Evolutionary conservation across 2,113 vertebrate genomes (phyloP).

Genomic region (Cygnus atratus): DNA sequence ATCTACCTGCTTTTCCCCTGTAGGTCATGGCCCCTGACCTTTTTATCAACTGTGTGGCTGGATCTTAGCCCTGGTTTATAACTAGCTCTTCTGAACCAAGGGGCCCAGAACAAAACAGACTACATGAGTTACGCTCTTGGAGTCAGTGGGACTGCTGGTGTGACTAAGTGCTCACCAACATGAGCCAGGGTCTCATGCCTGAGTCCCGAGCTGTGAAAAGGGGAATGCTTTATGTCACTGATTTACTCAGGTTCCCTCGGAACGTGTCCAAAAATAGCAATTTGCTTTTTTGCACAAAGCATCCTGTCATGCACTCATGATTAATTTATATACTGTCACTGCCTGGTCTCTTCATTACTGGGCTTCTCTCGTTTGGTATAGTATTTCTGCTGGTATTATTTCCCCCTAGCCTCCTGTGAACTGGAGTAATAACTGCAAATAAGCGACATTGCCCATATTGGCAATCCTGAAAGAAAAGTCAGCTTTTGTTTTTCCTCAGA

Average conservation of each 20-base stretch:
- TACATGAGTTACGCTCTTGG: background rate
- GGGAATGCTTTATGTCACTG: slow-evolving; percentile 52
- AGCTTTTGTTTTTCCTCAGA: background rate
- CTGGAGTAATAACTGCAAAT: background rate
- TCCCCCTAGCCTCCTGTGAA: slow-evolving; percentile 20
- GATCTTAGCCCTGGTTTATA: slow-evolving; percentile 24
- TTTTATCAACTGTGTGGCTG: background rate
- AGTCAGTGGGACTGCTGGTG: slow-evolving; percentile 14
- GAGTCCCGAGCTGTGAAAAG: slow-evolving; percentile 30
- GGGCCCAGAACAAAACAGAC: slow-evolving; percentile 5
- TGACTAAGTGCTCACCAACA: slow-evolving; percentile 42
- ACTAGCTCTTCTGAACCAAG: background rate
- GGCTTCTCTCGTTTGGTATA: accelerated
- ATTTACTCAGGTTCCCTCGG: slow-evolving; percentile 45
- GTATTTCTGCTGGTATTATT: slow-evolving; percentile 17
- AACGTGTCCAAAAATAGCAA: slow-evolving; percentile 27
- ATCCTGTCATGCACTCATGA: slow-evolving; percentile 15
- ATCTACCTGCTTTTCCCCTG: background rate
- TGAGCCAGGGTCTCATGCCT: slow-evolving; percentile 27
- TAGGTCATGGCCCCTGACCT: background rate
- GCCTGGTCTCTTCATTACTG: background rate
- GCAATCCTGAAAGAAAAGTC: slow-evolving; percentile 16
- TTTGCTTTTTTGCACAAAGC: slow-evolving; percentile 44
- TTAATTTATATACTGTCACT: slow-evolving; percentile 8
- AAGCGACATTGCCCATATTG: slow-evolving; percentile 1